Conservation (phyloP, 2,888 invertebrate species). For the Platycnemis pennipes region DNA sequence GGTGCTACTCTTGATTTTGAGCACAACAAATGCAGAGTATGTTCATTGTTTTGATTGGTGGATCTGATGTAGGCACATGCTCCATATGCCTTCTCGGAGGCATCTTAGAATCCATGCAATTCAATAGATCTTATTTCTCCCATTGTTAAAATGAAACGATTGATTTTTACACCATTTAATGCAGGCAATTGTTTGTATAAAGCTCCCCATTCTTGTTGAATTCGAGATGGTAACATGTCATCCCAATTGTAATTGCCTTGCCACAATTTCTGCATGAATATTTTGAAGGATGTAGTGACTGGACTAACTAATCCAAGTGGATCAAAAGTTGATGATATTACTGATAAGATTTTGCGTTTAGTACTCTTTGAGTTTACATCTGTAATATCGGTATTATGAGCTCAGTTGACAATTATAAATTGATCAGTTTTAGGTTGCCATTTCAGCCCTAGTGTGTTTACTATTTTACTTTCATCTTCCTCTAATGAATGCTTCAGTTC, state of each 20-base stretch:
- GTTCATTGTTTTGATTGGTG: slow-evolving; percentile 1
- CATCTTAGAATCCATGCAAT: slow-evolving; percentile 19
- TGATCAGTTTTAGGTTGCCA: slow-evolving; percentile 29
- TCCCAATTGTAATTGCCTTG: slow-evolving; percentile 1
- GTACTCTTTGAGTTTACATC: too few species aligned
- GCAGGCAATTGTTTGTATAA: neutral
- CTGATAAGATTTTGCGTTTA: too few species aligned
- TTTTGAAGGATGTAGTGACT: too few species aligned
- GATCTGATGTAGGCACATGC: neutral
- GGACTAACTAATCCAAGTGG: too few species aligned
- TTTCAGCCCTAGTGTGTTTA: neutral
- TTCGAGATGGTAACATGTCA: neutral
- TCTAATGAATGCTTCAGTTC: neutral
- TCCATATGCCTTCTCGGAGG: slow-evolving; percentile 1
- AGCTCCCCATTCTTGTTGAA: neutral
- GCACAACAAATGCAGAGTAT: neutral
- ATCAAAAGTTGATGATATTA: too few species aligned
- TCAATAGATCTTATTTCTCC: neutral
- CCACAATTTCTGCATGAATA: slow-evolving; percentile 5
- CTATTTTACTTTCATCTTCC: neutral
- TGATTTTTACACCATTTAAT: neutral
- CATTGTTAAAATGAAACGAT: neutral
- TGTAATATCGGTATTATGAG: too few species aligned
- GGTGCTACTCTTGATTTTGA: slow-evolving; percentile 36
- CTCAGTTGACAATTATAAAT: neutral